Evolutionary conservation across 2,888 invertebrate species (phyloP).

Genomic region (Branchipolynoe longqiensis): DNA sequence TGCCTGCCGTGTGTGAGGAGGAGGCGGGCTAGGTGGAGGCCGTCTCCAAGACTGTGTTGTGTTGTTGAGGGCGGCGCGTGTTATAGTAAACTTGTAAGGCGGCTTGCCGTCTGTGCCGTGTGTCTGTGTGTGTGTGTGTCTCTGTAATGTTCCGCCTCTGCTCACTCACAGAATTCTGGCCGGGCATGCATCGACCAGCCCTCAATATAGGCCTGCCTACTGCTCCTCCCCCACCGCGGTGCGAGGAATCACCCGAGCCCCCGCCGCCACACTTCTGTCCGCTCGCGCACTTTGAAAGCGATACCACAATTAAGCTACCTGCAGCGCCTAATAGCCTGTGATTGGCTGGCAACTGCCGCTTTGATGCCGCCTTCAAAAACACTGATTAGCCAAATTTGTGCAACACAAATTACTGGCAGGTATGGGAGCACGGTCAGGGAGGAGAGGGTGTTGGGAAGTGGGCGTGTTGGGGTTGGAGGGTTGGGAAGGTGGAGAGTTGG

Average conservation of each 20-base stretch:
- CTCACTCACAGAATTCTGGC: slow-evolving; percentile 50
- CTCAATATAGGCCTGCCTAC: slow-evolving; percentile 46
- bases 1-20: not conserved
- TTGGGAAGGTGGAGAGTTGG: not conserved
- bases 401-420: slow-evolving; percentile 60
- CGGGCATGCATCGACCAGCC: slow-evolving; percentile 33
- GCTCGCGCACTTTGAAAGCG: slow-evolving; percentile 59
- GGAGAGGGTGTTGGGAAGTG: not conserved
- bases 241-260: slow-evolving; percentile 35
- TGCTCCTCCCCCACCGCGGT: slow-evolving; percentile 24
- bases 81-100: slow-evolving; percentile 54
- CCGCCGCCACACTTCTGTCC: slow-evolving; percentile 14
- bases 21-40: not conserved
- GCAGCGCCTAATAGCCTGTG: slow-evolving; percentile 47
- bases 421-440: slow-evolving; percentile 33
- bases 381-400: slow-evolving; percentile 61
- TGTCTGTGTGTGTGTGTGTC: slow-evolving; percentile 36
- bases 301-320: slow-evolving; percentile 60
- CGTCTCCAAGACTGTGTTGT: slow-evolving; percentile 47
- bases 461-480: not conserved
- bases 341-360: slow-evolving; percentile 57
- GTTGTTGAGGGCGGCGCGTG: slow-evolving; percentile 19
- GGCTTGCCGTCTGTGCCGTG: slow-evolving; percentile 22
- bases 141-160: slow-evolving; percentile 40
- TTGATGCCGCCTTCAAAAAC: slow-evolving; percentile 60